phyloP scores from a whole-genome alignment of 2,797 vertebrate species.

The Clarias platycephalus region DNA sequence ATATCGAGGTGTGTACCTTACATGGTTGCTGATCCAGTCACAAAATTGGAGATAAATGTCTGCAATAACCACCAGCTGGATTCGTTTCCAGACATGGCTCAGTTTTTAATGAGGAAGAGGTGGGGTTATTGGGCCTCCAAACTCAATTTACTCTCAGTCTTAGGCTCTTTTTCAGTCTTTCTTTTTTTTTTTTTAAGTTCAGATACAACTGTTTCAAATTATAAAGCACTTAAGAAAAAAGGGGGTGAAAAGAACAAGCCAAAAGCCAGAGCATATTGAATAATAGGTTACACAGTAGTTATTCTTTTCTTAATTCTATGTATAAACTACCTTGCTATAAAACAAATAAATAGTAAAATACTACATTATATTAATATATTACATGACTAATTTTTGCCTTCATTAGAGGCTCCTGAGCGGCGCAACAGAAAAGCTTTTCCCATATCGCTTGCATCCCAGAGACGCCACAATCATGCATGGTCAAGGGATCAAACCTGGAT shows the following conservation, averaged over 20 bases:
- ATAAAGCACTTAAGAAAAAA: constrained; percentile 1
- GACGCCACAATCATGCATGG: background rate
- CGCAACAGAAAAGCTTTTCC: background rate
- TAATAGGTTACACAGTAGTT: background rate
- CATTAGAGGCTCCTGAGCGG: background rate
- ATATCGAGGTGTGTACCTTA: background rate
- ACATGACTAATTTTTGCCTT: background rate
- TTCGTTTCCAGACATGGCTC: background rate
- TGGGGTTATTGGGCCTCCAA: constrained; percentile 3
- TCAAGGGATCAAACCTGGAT: background rate
- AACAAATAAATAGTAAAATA: background rate
- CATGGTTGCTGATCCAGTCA: background rate
- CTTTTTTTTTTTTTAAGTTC: background rate
- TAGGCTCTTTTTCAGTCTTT: background rate
- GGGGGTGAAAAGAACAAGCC: background rate
- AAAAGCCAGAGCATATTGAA: background rate
- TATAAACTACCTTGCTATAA: background rate
- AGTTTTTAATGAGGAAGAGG: constrained; percentile 9
- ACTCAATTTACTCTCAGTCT: constrained; percentile 4
- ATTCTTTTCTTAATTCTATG: background rate
- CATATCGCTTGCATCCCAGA: background rate
- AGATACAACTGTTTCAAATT: constrained; percentile 11
- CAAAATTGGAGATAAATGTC: constrained; percentile 26
- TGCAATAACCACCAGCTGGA: constrained; percentile 33
- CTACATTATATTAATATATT: background rate